Base-by-base conservation (phyloP, 2,888 invertebrate species). In the Caradrina kadenii region DNA sequence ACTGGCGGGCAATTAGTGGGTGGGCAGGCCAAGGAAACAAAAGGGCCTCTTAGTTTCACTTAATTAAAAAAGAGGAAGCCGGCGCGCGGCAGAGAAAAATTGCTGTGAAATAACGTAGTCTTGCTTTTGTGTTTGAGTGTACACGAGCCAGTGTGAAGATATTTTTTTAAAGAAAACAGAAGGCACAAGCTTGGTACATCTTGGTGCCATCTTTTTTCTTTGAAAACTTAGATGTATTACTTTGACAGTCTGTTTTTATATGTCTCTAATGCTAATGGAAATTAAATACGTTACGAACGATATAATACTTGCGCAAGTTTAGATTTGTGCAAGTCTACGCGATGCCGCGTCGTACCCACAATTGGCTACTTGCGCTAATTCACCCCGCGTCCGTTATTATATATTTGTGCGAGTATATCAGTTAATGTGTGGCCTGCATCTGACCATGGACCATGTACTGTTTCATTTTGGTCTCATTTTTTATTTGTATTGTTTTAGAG, bases 1-100 rank as follows among this genome's bases (percentile, higher is more conserved):
- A 94, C 90, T 93, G 93, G 90, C 90, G 89, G 90, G 92, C 92
- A 93, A 93, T 93, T 93, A 93, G 90, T 88, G 89, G 84, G 84
- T 83, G 86, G 87, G 85, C 85, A 86, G 84, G 84, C 84, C 83
- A 83, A 82, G 83, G 86, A 84, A 91, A 92, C 90, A 92, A 93
- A 91, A 90, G 90, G 87, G 89, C 89, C 93, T 91, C 91, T 93
- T 92, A 91, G 92, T 91, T 93, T 91, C 89, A 93, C 92, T 93
- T 93, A 93, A 94, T 94, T 94, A 94, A 93, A 93, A 93, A 93
- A 89, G 88, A 88, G 87, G 86, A 88, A 88, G 86, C 82, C 80
- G 84, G 85, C 83, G 82, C 79, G 71, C 63, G 81, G 82, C 83
- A 82, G 83, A 88, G 90, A 91, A 90, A 91, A 90, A 90, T 87